Conservation (phyloP, 1,140 invertebrate species). For the Drosophila arawakana region DNA sequence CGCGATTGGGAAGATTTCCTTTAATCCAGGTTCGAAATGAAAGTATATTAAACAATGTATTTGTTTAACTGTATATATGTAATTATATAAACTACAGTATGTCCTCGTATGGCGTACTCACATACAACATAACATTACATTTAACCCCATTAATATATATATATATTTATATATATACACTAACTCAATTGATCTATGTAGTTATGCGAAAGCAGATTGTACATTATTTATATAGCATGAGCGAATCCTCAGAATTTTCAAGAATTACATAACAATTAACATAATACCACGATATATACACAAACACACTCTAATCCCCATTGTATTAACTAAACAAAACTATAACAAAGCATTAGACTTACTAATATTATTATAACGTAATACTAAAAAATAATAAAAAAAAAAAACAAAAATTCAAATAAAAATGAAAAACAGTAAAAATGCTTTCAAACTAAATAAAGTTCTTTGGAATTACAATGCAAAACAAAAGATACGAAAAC, state of each 20-base stretch:
- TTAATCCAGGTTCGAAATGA: conserved; percentile 2
- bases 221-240: conserved; percentile 47
- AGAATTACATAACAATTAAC: conserved; percentile 27
- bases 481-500: conserved; percentile 61
- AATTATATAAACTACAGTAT: conserved; percentile 58
- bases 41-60: conserved; percentile 37
- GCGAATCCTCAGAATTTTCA: conserved; percentile 25
- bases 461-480: conserved; percentile 80
- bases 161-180: conserved; percentile 1
- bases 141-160: conserved; percentile 12
- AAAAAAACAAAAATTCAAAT: conserved; percentile 37
- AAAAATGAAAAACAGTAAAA: conserved; percentile 59
- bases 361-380: conserved; percentile 81
- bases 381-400: conserved; percentile 54
- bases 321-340: conserved; percentile 69
- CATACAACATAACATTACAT: conserved; percentile 21
- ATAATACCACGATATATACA: conserved; percentile 49
- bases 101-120: conserved; percentile 34
- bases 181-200: conserved; percentile 28
- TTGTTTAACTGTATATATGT: conserved; percentile 77
- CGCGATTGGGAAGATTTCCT: conserved; percentile 20
- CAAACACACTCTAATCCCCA: conserved; percentile 60
- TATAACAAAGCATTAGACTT: conserved; percentile 72
- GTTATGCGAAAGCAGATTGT: conserved; percentile 34
- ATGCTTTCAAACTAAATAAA: conserved; percentile 84